phyloP scores from a whole-genome alignment of 2,888 invertebrate genomes.

The Sabellastarte sp. region DNA sequence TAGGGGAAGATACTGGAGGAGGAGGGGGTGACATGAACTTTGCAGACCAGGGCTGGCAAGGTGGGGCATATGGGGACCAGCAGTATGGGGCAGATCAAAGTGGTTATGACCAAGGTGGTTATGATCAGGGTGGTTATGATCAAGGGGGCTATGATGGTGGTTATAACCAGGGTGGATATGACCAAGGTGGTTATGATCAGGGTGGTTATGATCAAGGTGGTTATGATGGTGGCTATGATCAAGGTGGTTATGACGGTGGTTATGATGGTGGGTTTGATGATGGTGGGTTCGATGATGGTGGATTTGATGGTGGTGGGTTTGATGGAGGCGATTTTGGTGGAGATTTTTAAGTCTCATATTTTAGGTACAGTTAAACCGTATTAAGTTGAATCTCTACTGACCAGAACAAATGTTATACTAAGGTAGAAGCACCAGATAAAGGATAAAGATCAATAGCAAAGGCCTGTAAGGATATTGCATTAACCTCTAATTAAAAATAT shows the following conservation, averaged over 20 bases:
- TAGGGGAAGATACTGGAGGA: too few species aligned
- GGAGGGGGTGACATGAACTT: not conserved
- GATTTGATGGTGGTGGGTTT: not conserved
- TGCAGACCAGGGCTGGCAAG: not conserved
- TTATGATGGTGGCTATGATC: not conserved
- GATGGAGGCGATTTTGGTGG: constrained; percentile 4
- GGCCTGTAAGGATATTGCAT: too few species aligned
- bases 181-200: constrained; percentile 4
- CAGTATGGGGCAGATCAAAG: too few species aligned
- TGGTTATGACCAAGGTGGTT: not conserved
- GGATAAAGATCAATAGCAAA: too few species aligned
- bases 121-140: constrained; percentile 4
- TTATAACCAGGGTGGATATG: constrained; percentile 3
- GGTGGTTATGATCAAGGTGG: constrained; percentile 3
- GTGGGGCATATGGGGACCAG: constrained; percentile 1
- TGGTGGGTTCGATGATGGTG: constrained; percentile 1
- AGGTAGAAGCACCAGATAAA: too few species aligned
- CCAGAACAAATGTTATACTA: too few species aligned
- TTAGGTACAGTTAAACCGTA: too few species aligned
- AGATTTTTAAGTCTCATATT: too few species aligned
- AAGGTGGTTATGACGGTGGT: constrained; percentile 5
- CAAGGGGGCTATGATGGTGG: constrained; percentile 2
- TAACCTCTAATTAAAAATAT: too few species aligned
- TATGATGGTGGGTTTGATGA: constrained; percentile 3
- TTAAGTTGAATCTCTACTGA: too few species aligned